Conservation (phyloP, 1,140 invertebrate species). For the Dreissena rostriformis region DNA sequence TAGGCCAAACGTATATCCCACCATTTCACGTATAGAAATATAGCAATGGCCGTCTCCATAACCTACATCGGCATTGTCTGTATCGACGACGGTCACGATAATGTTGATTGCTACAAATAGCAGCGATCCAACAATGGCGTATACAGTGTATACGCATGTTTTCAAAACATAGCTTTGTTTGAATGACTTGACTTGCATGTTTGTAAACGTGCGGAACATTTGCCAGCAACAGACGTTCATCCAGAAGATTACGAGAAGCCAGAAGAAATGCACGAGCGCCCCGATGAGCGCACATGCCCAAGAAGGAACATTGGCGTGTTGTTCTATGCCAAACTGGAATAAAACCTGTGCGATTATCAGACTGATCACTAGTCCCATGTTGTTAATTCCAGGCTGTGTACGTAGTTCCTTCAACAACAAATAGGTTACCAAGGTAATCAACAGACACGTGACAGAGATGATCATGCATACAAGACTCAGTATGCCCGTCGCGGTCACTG, state of each 20-base stretch:
- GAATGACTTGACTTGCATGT: neutral
- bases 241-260: conserved; percentile 96
- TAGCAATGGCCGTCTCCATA: conserved; percentile 31
- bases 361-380: conserved; percentile 78
- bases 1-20: conserved; percentile 18
- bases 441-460: conserved; percentile 78
- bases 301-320: neutral
- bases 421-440: conserved; percentile 79
- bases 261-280: conserved; percentile 93
- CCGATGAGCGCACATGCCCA: conserved; percentile 83
- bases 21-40: conserved; percentile 1
- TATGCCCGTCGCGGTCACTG: conserved; percentile 3
- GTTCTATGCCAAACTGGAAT: conserved; percentile 76
- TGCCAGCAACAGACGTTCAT: conserved; percentile 92
- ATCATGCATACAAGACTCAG: conserved; percentile 71
- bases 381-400: conserved; percentile 81
- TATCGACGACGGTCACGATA: neutral
- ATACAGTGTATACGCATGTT: neutral
- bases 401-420: conserved; percentile 76
- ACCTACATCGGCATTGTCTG: neutral
- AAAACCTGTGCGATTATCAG: conserved; percentile 80
- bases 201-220: conserved; percentile 81
- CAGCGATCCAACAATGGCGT: neutral
- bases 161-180: neutral
- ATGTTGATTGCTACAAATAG: conserved; percentile 25